Conservation (phyloP, 2,113 vertebrate species). For the Hemiscyllium ocellatum region DNA sequence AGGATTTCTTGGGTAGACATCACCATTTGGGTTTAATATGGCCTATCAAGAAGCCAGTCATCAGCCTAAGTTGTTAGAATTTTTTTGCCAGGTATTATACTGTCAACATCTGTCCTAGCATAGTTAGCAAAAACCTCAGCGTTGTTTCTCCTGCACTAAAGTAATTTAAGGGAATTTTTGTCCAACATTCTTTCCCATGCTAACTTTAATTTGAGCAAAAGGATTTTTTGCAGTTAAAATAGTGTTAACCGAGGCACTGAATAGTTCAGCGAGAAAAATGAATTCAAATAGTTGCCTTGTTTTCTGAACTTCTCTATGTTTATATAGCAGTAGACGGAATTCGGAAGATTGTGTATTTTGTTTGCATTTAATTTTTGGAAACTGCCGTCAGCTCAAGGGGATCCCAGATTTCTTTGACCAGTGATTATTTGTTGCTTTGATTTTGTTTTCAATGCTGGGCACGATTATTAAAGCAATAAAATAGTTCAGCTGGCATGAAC, state of each 20-base stretch:
- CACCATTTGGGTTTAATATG: background rate
- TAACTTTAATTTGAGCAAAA: background rate
- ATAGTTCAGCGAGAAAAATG: background rate
- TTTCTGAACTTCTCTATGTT: background rate
- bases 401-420: background rate
- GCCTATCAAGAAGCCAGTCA: background rate
- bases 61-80: background rate
- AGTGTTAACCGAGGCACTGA: background rate
- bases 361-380: background rate
- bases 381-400: background rate
- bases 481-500: background rate
- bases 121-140: background rate
- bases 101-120: background rate
- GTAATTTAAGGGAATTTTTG: background rate
- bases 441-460: background rate
- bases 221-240: background rate
- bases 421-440: background rate
- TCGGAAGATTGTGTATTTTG: constrained; percentile 3
- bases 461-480: background rate
- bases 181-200: background rate
- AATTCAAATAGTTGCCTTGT: background rate
- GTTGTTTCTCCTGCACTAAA: background rate
- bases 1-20: background rate
- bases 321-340: background rate
- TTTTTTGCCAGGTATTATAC: background rate